Base-by-base conservation (phyloP, 1,140 invertebrate species). In the Chlorops oryzae region DNA sequence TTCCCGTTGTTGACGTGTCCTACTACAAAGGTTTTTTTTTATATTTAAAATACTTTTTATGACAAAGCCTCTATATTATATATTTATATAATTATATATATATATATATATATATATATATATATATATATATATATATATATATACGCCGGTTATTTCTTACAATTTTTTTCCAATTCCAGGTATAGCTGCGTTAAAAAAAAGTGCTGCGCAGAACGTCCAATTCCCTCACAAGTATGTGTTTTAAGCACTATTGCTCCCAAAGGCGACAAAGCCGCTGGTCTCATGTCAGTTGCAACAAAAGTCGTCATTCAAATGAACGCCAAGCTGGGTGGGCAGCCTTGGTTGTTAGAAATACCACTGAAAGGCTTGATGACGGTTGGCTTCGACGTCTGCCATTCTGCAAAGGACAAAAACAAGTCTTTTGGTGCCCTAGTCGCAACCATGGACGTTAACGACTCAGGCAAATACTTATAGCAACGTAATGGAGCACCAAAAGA, bases 381-480 rank as follows among this genome's bases (percentile, higher is more conserved):
- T 25, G 91, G 91, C 3, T 90, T 89, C 61, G 91, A 94, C 64
- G 84, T 90, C 3, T 91, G 87, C 58, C 88, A 92, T 63, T 87
- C 91, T 50, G 77, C 81, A 4, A 74, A 72, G 5, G 64, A 71
- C 18, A 80, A 78, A 63, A 65, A 71, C 44, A 77, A 78, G 62
- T 78, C 81, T 66, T 82, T 80, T 73, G 81, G 88, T 52, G 79
- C 81, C 0, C 81, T 93, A 73, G 88, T 93, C 1, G 82, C 86
- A 0, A 85, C 86, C 0, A 72, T 86, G 15, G 84, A 92, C 65
- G 12, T 58, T 10, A 3, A 81, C 85, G 57, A 88, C 91, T 52
- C 44, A 15, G 41, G 47, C 2, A 21, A 15, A 25, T 52, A 46
- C 21, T 56, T 50, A 17, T 49, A 46, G 18, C n/a, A 15, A 41